A percentile compares a stretch with the other conserved stretches of the same genome.
Conservation (phyloP, 1,140 invertebrate genomes). For the Cotesia chilonis region DNA sequence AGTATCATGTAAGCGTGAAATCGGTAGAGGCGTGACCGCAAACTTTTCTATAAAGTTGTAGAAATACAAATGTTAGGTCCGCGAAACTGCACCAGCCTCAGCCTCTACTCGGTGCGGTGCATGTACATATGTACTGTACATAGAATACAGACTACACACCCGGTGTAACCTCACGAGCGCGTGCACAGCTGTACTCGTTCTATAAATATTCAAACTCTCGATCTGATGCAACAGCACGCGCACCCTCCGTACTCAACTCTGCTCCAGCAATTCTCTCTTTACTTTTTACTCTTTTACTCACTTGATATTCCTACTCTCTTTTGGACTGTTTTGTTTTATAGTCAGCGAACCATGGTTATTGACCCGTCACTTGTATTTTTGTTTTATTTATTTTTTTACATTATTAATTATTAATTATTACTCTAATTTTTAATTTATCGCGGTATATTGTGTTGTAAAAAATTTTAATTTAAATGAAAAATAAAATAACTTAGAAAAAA, state of each 20-base stretch:
- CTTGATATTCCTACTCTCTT: not conserved
- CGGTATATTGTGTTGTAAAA: no score
- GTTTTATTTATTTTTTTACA: not conserved
- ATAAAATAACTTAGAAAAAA: not conserved
- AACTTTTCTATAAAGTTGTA: not conserved
- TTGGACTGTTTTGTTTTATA: not conserved
- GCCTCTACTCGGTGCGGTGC: slow-evolving; percentile 52
- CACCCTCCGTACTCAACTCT: slow-evolving; percentile 14
- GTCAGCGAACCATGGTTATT: slow-evolving; percentile 54
- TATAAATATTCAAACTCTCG: slow-evolving; percentile 47
- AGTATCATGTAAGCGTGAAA: slow-evolving; percentile 26
- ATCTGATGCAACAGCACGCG: slow-evolving; percentile 60
- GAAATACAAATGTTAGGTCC: slow-evolving; percentile 35
- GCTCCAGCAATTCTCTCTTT: slow-evolving; percentile 16
- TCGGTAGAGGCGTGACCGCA: slow-evolving; percentile 26
- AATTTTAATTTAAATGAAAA: not conserved
- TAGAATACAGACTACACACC: not conserved
- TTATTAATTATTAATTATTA: no score
- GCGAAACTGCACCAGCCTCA: slow-evolving; percentile 24
- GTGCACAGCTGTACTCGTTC: slow-evolving; percentile 40
- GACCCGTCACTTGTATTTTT: slow-evolving; percentile 51
- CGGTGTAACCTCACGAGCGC: slow-evolving; percentile 19
- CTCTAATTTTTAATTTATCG: no score
- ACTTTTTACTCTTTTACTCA: not conserved
- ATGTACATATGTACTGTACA: slow-evolving; percentile 52